phyloP scores from a whole-genome alignment of 2,113 vertebrate species.

The Bungarus multicinctus region DNA sequence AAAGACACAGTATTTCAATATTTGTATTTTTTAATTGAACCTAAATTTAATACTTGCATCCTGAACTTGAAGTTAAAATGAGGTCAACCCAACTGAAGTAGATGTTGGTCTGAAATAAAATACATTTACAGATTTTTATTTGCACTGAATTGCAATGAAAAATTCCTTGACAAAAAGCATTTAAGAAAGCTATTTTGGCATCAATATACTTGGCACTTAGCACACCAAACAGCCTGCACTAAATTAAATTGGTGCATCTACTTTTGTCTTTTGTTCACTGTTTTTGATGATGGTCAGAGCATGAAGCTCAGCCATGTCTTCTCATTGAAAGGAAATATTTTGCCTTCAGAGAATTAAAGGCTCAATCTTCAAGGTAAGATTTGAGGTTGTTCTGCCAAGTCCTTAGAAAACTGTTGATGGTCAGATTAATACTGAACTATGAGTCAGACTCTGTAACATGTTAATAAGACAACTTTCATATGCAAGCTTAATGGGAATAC shows the following conservation, averaged over 20 bases:
- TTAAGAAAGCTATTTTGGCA: not conserved
- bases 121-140: not conserved
- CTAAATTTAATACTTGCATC: not conserved
- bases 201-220: not conserved
- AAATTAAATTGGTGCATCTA: conserved; percentile 2
- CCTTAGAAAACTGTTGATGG: not conserved
- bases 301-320: not conserved
- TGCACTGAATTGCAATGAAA: not conserved
- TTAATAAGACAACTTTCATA: not conserved
- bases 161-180: not conserved
- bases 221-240: not conserved
- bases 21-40: not conserved
- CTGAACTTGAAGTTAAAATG: not conserved
- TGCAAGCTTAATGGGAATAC: not conserved
- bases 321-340: not conserved
- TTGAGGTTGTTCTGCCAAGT: not conserved
- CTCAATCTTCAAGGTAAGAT: not conserved
- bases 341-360: not conserved
- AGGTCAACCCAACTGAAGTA: not conserved
- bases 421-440: not conserved
- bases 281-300: not conserved
- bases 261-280: not conserved
- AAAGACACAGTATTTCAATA: not conserved
- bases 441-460: no score
- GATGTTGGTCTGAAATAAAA: not conserved